Evolutionary conservation across 2,888 invertebrate species (phyloP).

Genomic region (Orchesella flavescens): DNA sequence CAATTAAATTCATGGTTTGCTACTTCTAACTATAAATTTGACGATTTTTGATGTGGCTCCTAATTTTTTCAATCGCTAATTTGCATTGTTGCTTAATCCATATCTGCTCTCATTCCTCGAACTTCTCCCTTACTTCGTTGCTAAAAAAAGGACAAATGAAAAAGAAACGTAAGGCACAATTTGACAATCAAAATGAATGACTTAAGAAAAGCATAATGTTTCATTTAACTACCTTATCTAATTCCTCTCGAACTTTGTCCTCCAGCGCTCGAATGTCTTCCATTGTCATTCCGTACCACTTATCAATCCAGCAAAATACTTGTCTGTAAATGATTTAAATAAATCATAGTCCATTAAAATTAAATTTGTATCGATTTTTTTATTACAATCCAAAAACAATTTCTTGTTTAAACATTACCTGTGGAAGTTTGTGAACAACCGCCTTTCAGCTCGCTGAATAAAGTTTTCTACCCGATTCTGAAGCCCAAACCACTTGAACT

Average conservation of each 20-base stretch:
- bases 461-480: constrained; percentile 78
- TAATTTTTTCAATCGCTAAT: constrained; percentile 50
- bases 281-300: constrained; percentile 79
- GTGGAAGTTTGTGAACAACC: constrained; percentile 79
- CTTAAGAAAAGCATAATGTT: neutral
- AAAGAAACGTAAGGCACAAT: neutral
- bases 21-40: constrained; percentile 59
- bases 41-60: constrained; percentile 55
- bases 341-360: neutral
- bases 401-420: constrained; percentile 73
- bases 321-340: constrained; percentile 74
- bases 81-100: constrained; percentile 78
- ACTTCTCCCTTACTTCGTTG: constrained; percentile 90
- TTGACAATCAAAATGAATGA: neutral
- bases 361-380: neutral
- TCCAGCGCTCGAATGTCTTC: constrained; percentile 78
- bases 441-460: constrained; percentile 77
- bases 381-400: neutral
- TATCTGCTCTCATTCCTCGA: constrained; percentile 91
- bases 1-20: constrained; percentile 32
- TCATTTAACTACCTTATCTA: constrained; percentile 73
- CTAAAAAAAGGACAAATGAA: constrained; percentile 75
- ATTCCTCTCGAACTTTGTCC: constrained; percentile 76
- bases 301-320: constrained; percentile 80
- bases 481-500: constrained; percentile 81